Conservation (phyloP, 1,140 invertebrate genomes). For the Drosophila mauritiana region DNA sequence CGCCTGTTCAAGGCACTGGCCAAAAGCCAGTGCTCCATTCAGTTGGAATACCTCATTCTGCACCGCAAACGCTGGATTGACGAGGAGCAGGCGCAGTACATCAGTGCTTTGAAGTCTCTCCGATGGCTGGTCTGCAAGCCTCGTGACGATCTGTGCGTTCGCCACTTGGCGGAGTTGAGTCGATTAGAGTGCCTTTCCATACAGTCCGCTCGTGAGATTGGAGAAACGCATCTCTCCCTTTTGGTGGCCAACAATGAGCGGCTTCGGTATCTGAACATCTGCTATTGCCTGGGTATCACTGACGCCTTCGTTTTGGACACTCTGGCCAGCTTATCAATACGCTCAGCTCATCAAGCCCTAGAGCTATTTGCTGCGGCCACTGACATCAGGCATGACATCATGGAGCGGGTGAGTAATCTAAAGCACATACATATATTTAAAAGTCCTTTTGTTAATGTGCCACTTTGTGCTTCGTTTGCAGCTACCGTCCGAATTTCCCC, state of each 20-base stretch:
- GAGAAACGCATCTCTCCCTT: slow-evolving; percentile 44
- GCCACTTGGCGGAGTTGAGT: slow-evolving; percentile 39
- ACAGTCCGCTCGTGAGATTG: slow-evolving; percentile 63
- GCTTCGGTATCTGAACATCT: slow-evolving; percentile 65
- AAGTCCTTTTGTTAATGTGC: not conserved
- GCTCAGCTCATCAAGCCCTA: slow-evolving; percentile 42
- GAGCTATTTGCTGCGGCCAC: slow-evolving; percentile 65
- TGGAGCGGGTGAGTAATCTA: slow-evolving; percentile 60
- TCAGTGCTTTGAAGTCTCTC: slow-evolving; percentile 48
- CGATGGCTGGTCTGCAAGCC: slow-evolving; percentile 71
- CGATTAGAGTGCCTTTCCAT: slow-evolving; percentile 63
- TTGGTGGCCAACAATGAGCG: slow-evolving; percentile 59
- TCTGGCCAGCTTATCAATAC: slow-evolving; percentile 37
- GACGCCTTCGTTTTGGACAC: slow-evolving; percentile 58
- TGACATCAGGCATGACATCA: slow-evolving; percentile 67
- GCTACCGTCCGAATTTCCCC: slow-evolving; percentile 52
- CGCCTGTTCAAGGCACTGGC: slow-evolving; percentile 55
- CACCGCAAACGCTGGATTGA: slow-evolving; percentile 67
- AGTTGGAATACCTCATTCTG: slow-evolving; percentile 58
- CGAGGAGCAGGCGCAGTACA: slow-evolving; percentile 64
- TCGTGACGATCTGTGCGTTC: slow-evolving; percentile 53
- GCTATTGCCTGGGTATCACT: slow-evolving; percentile 65
- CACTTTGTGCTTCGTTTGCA: not conserved
- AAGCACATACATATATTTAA: not conserved
- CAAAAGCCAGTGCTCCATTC: slow-evolving; percentile 22